phyloP scores from a whole-genome alignment of 2,888 invertebrate species.

The Ectemnius cavifrons region DNA sequence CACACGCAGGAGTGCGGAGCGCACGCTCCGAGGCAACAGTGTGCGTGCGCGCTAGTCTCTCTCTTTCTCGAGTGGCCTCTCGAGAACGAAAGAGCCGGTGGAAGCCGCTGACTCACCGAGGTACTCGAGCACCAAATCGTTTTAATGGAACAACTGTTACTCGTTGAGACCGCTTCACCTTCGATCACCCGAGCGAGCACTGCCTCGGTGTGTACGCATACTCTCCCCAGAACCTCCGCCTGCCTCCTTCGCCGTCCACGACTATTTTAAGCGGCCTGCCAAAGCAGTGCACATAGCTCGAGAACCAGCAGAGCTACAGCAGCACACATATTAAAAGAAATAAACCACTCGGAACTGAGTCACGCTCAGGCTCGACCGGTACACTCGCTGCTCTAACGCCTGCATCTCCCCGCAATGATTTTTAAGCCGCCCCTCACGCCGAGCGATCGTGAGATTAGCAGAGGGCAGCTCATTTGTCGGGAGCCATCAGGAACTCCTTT shows the following conservation, averaged over 20 bases:
- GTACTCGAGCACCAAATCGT: conserved; percentile 72
- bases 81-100: conserved; percentile 57
- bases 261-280: conserved; percentile 35
- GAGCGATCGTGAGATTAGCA: conserved; percentile 2
- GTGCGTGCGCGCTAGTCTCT: neutral
- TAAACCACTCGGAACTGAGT: conserved; percentile 11
- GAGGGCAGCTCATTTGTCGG: no score
- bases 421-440: neutral
- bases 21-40: neutral
- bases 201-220: neutral
- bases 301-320: conserved; percentile 5
- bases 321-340: conserved; percentile 22
- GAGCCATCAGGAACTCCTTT: no score
- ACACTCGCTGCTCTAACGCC: neutral
- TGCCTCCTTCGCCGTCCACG: conserved; percentile 23
- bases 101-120: conserved; percentile 59
- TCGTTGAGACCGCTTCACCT: conserved; percentile 51
- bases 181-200: conserved; percentile 36
- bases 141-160: conserved; percentile 74
- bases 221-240: neutral
- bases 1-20: conserved; percentile 54
- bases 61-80: conserved; percentile 63
- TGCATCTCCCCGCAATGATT: neutral
- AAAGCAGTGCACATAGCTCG: neutral
- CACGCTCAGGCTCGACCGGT: neutral